Evolutionary conservation across 2,797 vertebrate genomes (phyloP).

Genomic region (Crenichthys baileyi): DNA sequence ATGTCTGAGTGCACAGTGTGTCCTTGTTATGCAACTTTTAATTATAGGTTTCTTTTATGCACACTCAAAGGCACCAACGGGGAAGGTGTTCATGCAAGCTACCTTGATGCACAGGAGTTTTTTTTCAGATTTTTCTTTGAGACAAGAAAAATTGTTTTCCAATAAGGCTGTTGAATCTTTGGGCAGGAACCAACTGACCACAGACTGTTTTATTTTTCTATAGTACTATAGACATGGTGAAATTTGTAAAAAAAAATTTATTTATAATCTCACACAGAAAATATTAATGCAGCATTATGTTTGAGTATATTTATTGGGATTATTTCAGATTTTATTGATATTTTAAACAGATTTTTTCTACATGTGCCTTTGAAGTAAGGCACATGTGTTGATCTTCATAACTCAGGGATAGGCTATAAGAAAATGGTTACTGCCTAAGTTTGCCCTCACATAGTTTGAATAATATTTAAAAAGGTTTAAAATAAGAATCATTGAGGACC

Average conservation of each 20-base stretch:
- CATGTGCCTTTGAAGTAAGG: neutral
- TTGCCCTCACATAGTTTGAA: neutral
- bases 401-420: neutral
- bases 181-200: conserved; percentile 16
- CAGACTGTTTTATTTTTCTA: conserved; percentile 5
- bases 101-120: conserved; percentile 36
- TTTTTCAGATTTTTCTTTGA: neutral
- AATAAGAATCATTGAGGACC: neutral
- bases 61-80: conserved; percentile 38
- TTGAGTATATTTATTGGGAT: neutral
- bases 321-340: neutral
- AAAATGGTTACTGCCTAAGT: neutral
- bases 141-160: conserved; percentile 17
- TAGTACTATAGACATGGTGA: neutral
- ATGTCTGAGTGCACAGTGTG: conserved; percentile 66
- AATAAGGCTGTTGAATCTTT: conserved; percentile 27
- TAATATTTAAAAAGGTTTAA: neutral
- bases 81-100: conserved; percentile 55
- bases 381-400: neutral
- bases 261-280: neutral
- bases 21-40: conserved; percentile 73
- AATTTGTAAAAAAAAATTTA: neutral
- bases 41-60: conserved; percentile 59
- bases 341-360: neutral
- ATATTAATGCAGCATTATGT: neutral